phyloP scores from a whole-genome alignment of 2,888 invertebrate species.

The Mechanitis messenoides region DNA sequence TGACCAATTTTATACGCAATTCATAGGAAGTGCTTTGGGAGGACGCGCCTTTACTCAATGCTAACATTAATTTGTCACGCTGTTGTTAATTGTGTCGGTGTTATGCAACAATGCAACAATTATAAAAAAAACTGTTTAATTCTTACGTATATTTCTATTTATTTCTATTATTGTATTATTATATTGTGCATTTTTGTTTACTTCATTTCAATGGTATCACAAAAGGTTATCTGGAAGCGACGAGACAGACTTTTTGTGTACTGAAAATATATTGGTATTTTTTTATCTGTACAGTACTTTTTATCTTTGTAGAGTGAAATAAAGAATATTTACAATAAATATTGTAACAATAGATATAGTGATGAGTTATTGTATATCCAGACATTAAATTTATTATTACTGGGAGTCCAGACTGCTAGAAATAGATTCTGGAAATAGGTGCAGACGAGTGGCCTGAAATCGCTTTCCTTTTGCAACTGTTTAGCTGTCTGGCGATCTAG shows the following conservation, averaged over 20 bases:
- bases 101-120: slow-evolving; percentile 35
- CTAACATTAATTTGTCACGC: slow-evolving; percentile 56
- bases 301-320: too few relatives aligned
- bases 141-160: background rate
- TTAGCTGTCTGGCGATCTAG: background rate
- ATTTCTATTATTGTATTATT: background rate
- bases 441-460: background rate
- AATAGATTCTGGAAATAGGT: slow-evolving; percentile 2
- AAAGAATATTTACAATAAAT: too few relatives aligned
- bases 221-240: too few relatives aligned
- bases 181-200: too few relatives aligned
- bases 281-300: too few relatives aligned
- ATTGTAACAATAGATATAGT: too few relatives aligned
- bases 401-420: too few relatives aligned
- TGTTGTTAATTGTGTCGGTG: slow-evolving; percentile 47
- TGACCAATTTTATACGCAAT: slow-evolving; percentile 17
- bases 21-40: slow-evolving; percentile 26
- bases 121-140: background rate
- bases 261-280: too few relatives aligned
- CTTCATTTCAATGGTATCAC: too few relatives aligned
- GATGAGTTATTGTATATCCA: too few relatives aligned
- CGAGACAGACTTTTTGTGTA: too few relatives aligned
- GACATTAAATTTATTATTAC: too few relatives aligned
- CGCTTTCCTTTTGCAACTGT: slow-evolving; percentile 1
- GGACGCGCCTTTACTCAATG: slow-evolving; percentile 49